These are phyloP conservation scores for Thymelicus acteon DNA, from an alignment of 2,888 invertebrate genomes.

Conservation along the genomic window DNA sequence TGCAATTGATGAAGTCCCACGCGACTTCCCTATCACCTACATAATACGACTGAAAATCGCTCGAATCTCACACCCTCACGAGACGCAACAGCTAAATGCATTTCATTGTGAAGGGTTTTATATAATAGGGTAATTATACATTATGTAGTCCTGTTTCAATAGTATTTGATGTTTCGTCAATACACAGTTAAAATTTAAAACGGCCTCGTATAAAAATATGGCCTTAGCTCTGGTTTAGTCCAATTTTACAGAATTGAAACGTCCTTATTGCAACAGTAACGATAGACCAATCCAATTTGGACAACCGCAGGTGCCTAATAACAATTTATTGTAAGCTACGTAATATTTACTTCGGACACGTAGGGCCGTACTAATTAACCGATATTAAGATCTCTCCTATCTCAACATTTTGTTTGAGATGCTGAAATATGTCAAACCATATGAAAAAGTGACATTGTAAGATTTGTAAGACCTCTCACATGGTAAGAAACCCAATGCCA, in stretches of 20 bases:
- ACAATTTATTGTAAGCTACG: too few species aligned
- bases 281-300: too few species aligned
- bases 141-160: slow-evolving; percentile 9
- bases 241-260: slow-evolving; percentile 21
- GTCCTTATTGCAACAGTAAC: slow-evolving; percentile 14
- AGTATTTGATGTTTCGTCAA: slow-evolving; percentile 5
- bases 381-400: too few species aligned
- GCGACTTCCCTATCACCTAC: slow-evolving; percentile 6
- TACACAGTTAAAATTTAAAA: neutral
- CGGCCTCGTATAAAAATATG: slow-evolving; percentile 7
- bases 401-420: too few species aligned
- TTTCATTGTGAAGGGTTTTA: slow-evolving; percentile 14
- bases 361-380: too few species aligned
- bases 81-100: slow-evolving; percentile 20
- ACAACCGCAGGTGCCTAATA: too few species aligned
- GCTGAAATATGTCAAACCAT: too few species aligned
- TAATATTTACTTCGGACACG: too few species aligned
- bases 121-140: slow-evolving; percentile 6
- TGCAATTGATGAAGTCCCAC: slow-evolving; percentile 15
- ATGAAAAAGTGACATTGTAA: too few species aligned
- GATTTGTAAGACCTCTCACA: neutral
- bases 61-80: neutral
- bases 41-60: slow-evolving; percentile 10
- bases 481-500: too few species aligned
- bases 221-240: slow-evolving; percentile 1